Percentiles rank a stretch among this genome's conserved stretches.
These are phyloP conservation scores for Agrochola circellaris DNA, from an alignment of 2,888 invertebrate species.

Conservation along the genomic window DNA sequence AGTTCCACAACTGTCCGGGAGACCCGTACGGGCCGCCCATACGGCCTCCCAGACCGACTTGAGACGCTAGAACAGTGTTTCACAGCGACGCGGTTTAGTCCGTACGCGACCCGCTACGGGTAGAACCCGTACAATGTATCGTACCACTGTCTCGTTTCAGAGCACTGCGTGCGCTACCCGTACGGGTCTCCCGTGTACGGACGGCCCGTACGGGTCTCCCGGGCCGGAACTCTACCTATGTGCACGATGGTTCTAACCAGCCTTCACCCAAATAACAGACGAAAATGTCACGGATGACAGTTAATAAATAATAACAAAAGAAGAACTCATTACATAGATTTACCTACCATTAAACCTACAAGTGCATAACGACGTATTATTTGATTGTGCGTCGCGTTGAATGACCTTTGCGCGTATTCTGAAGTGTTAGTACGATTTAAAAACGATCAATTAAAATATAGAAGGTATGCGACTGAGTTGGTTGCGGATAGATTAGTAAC, in stretches of 20 bases:
- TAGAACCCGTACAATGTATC: too few relatives aligned
- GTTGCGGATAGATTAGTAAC: slow-evolving; percentile 22
- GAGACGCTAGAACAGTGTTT: too few relatives aligned
- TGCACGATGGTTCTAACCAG: not conserved
- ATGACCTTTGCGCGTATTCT: slow-evolving; percentile 61
- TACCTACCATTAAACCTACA: slow-evolving; percentile 19
- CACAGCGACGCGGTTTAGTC: too few relatives aligned
- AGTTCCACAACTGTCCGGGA: too few relatives aligned
- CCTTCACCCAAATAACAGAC: slow-evolving; percentile 44
- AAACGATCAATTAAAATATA: slow-evolving; percentile 47
- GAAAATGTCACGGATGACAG: slow-evolving; percentile 31
- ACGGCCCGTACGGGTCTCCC: too few relatives aligned
- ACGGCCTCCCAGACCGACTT: too few relatives aligned
- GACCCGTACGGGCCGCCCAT: too few relatives aligned
- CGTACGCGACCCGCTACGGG: too few relatives aligned
- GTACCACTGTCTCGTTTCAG: too few relatives aligned
- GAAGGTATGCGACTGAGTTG: slow-evolving; percentile 12
- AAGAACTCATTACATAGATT: slow-evolving; percentile 38
- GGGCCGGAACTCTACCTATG: not conserved
- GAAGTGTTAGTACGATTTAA: slow-evolving; percentile 32
- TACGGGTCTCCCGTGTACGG: too few relatives aligned
- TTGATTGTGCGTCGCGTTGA: slow-evolving; percentile 49
- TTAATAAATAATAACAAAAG: slow-evolving; percentile 33
- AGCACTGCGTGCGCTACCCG: too few relatives aligned
- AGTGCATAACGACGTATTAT: slow-evolving; percentile 41